Percentiles rank a stretch among this genome's conserved stretches.
Conservation (phyloP, 2,113 vertebrate genomes). For the Ascaphus truei region DNA sequence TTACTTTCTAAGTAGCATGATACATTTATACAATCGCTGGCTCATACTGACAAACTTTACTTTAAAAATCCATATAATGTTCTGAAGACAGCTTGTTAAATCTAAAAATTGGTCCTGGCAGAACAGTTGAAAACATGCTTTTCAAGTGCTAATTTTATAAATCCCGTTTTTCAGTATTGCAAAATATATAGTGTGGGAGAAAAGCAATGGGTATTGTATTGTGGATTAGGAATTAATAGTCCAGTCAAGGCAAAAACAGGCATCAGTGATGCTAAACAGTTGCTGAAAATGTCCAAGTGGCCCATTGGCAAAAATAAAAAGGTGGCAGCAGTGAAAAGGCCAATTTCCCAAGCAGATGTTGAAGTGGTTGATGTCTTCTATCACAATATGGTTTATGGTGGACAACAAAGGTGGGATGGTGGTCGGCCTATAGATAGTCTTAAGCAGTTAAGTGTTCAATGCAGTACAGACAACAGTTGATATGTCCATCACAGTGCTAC, state of each 20-base stretch:
- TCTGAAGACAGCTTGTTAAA: no score
- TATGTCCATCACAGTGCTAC: conserved; percentile 34
- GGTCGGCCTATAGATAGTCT: background rate
- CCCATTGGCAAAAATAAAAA: background rate
- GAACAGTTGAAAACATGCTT: background rate
- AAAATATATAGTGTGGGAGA: background rate
- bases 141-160: conserved; percentile 15
- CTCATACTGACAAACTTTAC: no score
- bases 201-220: no score
- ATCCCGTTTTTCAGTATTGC: background rate
- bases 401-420: background rate
- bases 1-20: no score
- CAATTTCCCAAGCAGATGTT: background rate
- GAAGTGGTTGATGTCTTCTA: background rate
- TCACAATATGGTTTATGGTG: background rate
- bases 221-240: background rate
- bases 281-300: background rate
- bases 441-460: conserved; percentile 14
- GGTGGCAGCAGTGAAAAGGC: background rate
- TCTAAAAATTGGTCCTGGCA: no score
- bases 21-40: no score
- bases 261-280: no score
- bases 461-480: background rate
- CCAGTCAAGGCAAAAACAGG: no score
- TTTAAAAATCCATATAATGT: no score